Conservation (phyloP, 2,797 vertebrate species). For the Peromyscus attwateri region DNA sequence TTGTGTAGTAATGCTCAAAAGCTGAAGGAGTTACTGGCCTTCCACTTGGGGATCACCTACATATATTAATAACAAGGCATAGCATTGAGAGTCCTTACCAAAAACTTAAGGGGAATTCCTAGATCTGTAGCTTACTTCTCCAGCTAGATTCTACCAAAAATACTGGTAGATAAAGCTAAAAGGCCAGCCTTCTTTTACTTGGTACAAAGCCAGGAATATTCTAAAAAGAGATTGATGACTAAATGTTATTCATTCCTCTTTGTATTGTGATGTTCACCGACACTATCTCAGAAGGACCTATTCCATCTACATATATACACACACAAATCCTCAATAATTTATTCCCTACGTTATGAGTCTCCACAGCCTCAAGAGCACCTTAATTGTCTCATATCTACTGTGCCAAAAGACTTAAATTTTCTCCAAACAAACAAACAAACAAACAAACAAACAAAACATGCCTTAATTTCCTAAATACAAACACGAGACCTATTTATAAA, state of each 20-base stretch:
- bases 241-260: not conserved
- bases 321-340: not conserved
- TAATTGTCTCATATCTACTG: not conserved
- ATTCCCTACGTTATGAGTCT: not conserved
- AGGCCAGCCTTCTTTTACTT: not conserved
- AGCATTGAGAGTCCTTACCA: not conserved
- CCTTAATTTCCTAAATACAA: not conserved
- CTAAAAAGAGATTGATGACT: not conserved
- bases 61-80: not conserved
- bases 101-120: not conserved
- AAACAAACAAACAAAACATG: not conserved
- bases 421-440: not conserved
- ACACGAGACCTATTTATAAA: not conserved
- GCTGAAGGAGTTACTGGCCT: not conserved
- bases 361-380: not conserved
- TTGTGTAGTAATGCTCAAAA: not conserved
- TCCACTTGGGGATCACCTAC: not conserved
- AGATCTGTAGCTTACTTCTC: not conserved
- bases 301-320: not conserved
- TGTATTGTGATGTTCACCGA: not conserved
- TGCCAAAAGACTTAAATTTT: not conserved
- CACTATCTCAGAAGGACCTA: not conserved
- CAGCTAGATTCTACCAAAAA: not conserved
- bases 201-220: not conserved
- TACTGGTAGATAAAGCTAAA: not conserved